Conservation (phyloP, 2,113 vertebrate genomes). For the Manacus vitellinus region DNA sequence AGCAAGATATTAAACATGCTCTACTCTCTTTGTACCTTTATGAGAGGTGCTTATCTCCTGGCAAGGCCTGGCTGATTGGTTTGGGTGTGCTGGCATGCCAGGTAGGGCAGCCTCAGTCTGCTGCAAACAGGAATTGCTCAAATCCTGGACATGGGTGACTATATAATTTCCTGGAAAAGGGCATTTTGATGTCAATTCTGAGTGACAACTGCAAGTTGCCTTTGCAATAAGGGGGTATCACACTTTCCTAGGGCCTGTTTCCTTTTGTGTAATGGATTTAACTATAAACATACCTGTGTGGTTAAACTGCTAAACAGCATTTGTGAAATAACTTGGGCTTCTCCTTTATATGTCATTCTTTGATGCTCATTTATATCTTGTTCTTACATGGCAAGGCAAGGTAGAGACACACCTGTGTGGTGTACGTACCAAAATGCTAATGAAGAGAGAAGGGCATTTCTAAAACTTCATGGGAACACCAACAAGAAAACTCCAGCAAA, state of each 20-base stretch:
- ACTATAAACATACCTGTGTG: background rate
- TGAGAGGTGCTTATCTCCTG: background rate
- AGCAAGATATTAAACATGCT: background rate
- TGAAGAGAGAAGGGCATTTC: background rate
- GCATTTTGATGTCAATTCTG: background rate
- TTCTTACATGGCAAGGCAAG: background rate
- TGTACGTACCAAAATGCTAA: background rate
- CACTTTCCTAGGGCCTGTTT: background rate
- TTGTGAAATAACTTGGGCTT: background rate
- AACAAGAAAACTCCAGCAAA: background rate
- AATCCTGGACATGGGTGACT: rapidly evolving
- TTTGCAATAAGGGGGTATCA: background rate
- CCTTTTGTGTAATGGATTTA: background rate
- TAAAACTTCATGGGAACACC: background rate
- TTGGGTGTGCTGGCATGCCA: background rate
- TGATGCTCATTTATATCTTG: background rate
- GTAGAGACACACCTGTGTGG: background rate
- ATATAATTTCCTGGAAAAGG: background rate
- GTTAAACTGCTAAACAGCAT: background rate
- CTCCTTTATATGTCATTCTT: background rate
- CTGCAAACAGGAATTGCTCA: background rate
- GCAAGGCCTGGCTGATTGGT: background rate
- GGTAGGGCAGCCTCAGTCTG: background rate
- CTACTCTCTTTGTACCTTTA: background rate
- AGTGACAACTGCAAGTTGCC: background rate